Conservation (phyloP, 2,797 vertebrate genomes). For the Sebastes flavidus region DNA sequence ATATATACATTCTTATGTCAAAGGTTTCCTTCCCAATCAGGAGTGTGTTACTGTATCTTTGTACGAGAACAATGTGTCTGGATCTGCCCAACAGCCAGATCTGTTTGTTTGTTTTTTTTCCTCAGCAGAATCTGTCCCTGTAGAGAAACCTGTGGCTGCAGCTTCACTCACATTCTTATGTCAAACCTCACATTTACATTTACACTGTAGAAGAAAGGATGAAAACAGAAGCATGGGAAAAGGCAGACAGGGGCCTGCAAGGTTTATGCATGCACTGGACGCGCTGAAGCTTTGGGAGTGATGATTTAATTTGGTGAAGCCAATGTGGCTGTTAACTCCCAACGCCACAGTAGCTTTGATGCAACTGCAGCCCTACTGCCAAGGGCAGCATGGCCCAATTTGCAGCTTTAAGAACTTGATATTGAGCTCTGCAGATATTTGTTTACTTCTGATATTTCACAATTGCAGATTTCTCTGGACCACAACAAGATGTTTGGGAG, state of each 20-base stretch:
- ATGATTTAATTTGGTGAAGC: too few species aligned
- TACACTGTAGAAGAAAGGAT: constrained; percentile 16
- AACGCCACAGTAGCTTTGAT: too few species aligned
- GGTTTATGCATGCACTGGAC: constrained; percentile 20
- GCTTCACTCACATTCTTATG: neutral
- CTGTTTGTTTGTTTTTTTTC: neutral
- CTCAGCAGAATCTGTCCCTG: neutral
- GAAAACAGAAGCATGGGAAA: neutral
- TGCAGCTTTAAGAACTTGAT: too few species aligned
- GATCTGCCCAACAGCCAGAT: neutral
- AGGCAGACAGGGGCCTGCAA: constrained; percentile 1
- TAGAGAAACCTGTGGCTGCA: neutral
- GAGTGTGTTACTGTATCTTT: neutral
- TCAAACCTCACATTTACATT: neutral
- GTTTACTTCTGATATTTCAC: too few species aligned
- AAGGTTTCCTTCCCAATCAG: neutral
- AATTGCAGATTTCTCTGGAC: constrained; percentile 8
- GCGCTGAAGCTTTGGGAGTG: neutral
- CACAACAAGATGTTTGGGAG: neutral
- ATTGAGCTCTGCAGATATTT: too few species aligned
- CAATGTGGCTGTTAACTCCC: too few species aligned
- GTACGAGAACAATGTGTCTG: neutral
- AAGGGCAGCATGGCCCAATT: too few species aligned
- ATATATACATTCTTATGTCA: neutral
- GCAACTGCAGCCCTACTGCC: too few species aligned